Evolutionary conservation across 1,140 invertebrate genomes (phyloP), one percentile per base, ranked within the genome.

Genomic region (Hylyphantes graminicola): DNA sequence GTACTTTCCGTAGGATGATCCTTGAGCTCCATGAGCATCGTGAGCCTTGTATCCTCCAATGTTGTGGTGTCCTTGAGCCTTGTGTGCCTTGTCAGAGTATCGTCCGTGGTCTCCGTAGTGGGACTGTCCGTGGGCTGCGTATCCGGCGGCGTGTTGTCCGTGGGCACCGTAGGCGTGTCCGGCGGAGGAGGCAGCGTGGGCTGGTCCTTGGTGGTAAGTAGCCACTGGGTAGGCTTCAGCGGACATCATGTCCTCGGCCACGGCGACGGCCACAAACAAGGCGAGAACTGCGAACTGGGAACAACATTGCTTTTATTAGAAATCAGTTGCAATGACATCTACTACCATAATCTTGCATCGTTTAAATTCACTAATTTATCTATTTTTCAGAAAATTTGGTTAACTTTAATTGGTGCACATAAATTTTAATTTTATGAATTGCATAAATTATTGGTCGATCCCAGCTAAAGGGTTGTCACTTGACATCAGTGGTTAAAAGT

Each of bases 111-210:
- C 80, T 50, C 80, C 80, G 15, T 82, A 65, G 70, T 74, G 55
- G 51, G 80, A 51, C 2, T 13, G 9, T 74, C 80, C 80, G 57
- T 82, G 17, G 35, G 80, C 80, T 7, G 57, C 68, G 50, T 82
- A 74, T 82, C 80, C 80, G 21, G 21, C 12, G 70, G 51, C 65
- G 10, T 35, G 68, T 9, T 57, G 59, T 19, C 80, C 80, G 54
- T 82, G 72, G 48, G 80, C 80, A 53, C 80, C 80, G 55, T 82
- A 82, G 35, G 80, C 80, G n/a, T 82, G 80, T 53, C 80, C 80
- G 15, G 53, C 17, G 21, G 68, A 73, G 8, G 80, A 73, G 57
- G 55, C 50, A 11, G 55, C 35, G 50, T 51, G 57, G 10, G 72
- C 55, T n/a, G 80, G 80, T 17, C 80, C 72, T 2, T 35, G 48